These are phyloP conservation scores for Clarias gariepinus DNA, from an alignment of 2,113 vertebrate species.

Conservation along the genomic window DNA sequence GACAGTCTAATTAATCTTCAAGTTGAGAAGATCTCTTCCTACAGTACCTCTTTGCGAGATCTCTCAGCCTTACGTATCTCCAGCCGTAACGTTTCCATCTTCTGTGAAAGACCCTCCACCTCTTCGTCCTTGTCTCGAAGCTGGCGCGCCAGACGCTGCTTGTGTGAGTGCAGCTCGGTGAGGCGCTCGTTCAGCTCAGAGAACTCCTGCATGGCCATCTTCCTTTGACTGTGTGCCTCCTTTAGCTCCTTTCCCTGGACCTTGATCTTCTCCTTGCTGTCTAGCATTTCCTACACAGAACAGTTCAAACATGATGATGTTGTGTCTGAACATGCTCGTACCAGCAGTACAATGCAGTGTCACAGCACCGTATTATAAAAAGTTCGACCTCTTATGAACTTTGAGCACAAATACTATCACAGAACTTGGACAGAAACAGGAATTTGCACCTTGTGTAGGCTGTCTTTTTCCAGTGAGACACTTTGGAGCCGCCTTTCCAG, in stretches of 20 bases:
- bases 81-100: constrained; percentile 88
- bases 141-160: constrained; percentile 92
- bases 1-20: neutral
- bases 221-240: constrained; percentile 94
- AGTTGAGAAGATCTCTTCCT: constrained; percentile 59
- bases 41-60: constrained; percentile 97
- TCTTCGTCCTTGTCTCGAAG: constrained; percentile 98
- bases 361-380: neutral
- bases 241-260: constrained; percentile 96
- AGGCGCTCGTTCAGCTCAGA: constrained; percentile 94
- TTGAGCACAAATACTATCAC: neutral
- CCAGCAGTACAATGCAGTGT: neutral
- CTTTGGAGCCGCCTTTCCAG: constrained; percentile 90
- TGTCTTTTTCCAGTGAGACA: constrained; percentile 85
- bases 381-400: neutral
- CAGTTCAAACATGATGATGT: neutral
- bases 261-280: constrained; percentile 89
- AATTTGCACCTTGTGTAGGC: constrained; percentile 85
- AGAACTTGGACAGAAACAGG: neutral
- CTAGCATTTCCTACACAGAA: constrained; percentile 79
- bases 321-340: neutral
- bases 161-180: constrained; percentile 90
- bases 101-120: constrained; percentile 89
- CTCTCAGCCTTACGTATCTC: constrained; percentile 95
- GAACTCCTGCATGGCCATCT: constrained; percentile 95